Evolutionary conservation across 2,113 vertebrate genomes (phyloP), one percentile per base, ranked within the genome.

Genomic region (Oophaga pumilio): DNA sequence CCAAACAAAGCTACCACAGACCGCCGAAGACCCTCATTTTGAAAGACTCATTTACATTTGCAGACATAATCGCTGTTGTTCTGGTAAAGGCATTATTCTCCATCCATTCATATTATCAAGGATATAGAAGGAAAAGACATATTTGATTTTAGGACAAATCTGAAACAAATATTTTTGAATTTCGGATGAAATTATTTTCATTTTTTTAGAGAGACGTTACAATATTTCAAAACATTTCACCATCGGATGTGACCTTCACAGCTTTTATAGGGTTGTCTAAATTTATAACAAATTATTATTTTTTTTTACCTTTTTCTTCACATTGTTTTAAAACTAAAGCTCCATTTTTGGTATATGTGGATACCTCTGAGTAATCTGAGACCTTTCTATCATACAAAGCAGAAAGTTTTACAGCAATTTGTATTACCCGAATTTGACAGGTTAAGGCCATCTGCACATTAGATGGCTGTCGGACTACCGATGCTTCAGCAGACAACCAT

Each of bases 101-200:
- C 14, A 69, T 71, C 69, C 77, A 73, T 81, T 73, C 6, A n/a
- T 11, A 82, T 52, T 68, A 82, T 87, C 68, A 87, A 87, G 86
- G 86, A 62, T 76, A 52, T 18, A 2, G 9, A 10, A 20, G 52
- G 56, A 76, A 60, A 73, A 76, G 6, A 85, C 10, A 59, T n/a
- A 57, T 76, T 56, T 74, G 50, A 84, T 53, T 84, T 33, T 20
- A 20, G 50, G 59, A 52, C 22, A 52, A 69, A 24, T 52, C 50
- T 18, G 43, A 76, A 59, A 22, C 53, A 73, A 84, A 73, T 71
- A 71, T 53, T 57, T 66, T 66, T 64, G 13, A 66, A 56, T 66
- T 82, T 33, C 22, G 15, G 60, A 50, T 26, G 11, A 6, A 76
- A 8, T 78, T 5, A 20, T 52, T 68, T 82, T 50, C n/a, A 24